These are phyloP conservation scores for Liolophura sinensis DNA, from an alignment of 1,140 invertebrate species.

Conservation along the genomic window DNA sequence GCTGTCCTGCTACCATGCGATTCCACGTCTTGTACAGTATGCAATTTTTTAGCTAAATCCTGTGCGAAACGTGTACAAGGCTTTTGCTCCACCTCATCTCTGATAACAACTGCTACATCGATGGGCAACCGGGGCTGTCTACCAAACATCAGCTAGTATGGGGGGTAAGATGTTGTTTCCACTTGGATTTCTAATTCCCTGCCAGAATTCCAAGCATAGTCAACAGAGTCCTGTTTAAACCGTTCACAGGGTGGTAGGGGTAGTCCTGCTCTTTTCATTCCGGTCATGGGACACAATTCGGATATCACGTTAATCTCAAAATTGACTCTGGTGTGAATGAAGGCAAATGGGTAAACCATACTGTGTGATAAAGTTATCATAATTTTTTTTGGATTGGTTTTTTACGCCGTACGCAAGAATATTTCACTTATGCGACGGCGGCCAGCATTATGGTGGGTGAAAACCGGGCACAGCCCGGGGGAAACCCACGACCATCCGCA, in stretches of 20 bases:
- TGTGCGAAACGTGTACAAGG: no score
- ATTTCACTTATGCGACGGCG: constrained; percentile 13
- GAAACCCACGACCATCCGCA: no score
- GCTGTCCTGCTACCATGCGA: no score
- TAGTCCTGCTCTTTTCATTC: constrained; percentile 24
- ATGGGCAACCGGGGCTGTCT: constrained; percentile 21
- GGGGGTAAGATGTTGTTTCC: constrained; percentile 17
- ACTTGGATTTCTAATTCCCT: constrained; percentile 17
- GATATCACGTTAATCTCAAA: constrained; percentile 29
- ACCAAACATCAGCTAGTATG: constrained; percentile 25
- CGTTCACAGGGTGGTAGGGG: constrained; percentile 28
- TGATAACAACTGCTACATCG: constrained; percentile 14
- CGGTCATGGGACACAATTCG: constrained; percentile 23
- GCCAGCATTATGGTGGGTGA: no score
- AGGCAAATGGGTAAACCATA: constrained; percentile 53
- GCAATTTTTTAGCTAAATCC: no score
- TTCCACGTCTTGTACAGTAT: no score
- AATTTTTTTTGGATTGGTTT: constrained; percentile 21
- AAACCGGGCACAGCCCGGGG: no score
- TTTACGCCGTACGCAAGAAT: constrained; percentile 17
- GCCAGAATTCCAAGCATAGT: constrained; percentile 29
- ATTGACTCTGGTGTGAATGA: constrained; percentile 47
- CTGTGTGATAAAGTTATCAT: constrained; percentile 34
- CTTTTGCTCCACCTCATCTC: neutral
- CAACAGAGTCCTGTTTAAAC: neutral